These are phyloP conservation scores for Odontamblyopus lacepedii DNA, from an alignment of 2,797 vertebrate species.

Conservation along the genomic window DNA sequence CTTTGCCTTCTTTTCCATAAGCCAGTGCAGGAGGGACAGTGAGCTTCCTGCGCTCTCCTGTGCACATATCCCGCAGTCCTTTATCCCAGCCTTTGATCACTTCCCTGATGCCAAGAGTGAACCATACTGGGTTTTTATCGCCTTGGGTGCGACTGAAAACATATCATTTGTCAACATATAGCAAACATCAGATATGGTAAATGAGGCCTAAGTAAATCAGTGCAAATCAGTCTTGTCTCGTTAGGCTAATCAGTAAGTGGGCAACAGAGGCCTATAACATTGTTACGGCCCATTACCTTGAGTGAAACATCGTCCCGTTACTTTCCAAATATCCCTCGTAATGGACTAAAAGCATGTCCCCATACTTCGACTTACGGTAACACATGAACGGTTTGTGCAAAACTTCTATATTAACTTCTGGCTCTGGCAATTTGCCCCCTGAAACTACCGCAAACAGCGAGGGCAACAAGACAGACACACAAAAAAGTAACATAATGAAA, in stretches of 20 bases:
- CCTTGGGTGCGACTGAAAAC: slow-evolving; percentile 84
- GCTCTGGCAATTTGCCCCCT: slow-evolving; percentile 87
- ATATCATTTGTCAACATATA: background rate
- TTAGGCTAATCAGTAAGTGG: background rate
- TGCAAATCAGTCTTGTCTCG: background rate
- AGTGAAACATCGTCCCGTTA: slow-evolving; percentile 91
- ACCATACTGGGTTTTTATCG: slow-evolving; percentile 92
- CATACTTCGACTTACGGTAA: slow-evolving; percentile 86
- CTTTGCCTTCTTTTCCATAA: slow-evolving; percentile 97
- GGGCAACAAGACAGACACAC: slow-evolving; percentile 63
- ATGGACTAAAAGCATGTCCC: slow-evolving; percentile 92
- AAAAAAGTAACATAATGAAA: slow-evolving; percentile 68
- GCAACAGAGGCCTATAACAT: background rate
- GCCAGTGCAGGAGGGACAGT: slow-evolving; percentile 86
- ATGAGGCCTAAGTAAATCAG: background rate
- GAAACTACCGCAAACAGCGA: slow-evolving; percentile 66
- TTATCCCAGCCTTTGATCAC: slow-evolving; percentile 93
- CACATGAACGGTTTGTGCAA: slow-evolving; percentile 90
- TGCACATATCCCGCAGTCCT: slow-evolving; percentile 90
- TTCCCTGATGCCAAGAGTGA: slow-evolving; percentile 91
- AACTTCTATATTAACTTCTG: slow-evolving; percentile 91
- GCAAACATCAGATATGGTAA: background rate
- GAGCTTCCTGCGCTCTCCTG: slow-evolving; percentile 90
- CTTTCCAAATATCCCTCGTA: slow-evolving; percentile 90
- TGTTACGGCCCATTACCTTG: slow-evolving; percentile 82